These are phyloP conservation scores for Pheosia tremula DNA, from an alignment of 2,888 invertebrate species.

Conservation along the genomic window DNA sequence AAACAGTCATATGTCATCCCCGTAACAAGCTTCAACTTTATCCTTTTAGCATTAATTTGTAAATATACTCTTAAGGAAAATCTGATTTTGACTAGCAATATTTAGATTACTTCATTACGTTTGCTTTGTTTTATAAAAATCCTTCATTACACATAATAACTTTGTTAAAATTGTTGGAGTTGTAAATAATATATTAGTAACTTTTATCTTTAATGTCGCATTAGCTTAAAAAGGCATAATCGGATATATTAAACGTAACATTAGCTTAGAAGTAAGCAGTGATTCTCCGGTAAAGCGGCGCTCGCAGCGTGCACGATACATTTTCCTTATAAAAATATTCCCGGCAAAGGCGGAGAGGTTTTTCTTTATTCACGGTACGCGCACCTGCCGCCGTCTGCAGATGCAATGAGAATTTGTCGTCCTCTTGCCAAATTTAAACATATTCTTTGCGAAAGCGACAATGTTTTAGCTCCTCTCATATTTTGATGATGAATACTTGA, in stretches of 20 bases:
- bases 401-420: slow-evolving; percentile 75
- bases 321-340: slow-evolving; percentile 71
- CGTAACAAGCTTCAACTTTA: slow-evolving; percentile 24
- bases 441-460: slow-evolving; percentile 56
- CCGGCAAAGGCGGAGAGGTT: slow-evolving; percentile 49
- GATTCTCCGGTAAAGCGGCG: slow-evolving; percentile 55
- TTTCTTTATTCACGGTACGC: slow-evolving; percentile 67
- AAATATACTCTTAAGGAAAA: slow-evolving; percentile 3
- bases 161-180: too few species aligned
- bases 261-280: slow-evolving; percentile 51
- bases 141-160: too few species aligned
- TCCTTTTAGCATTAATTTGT: neutral
- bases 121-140: neutral
- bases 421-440: slow-evolving; percentile 70
- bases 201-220: slow-evolving; percentile 11
- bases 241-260: slow-evolving; percentile 52
- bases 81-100: slow-evolving; percentile 6
- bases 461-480: slow-evolving; percentile 52
- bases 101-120: neutral
- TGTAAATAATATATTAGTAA: neutral
- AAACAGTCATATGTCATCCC: slow-evolving; percentile 5
- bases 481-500: slow-evolving; percentile 53
- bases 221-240: slow-evolving; percentile 38
- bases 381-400: slow-evolving; percentile 62
- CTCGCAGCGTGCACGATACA: slow-evolving; percentile 39